Base-by-base conservation (phyloP, 2,888 invertebrate genomes). In the Bugula neritina region DNA sequence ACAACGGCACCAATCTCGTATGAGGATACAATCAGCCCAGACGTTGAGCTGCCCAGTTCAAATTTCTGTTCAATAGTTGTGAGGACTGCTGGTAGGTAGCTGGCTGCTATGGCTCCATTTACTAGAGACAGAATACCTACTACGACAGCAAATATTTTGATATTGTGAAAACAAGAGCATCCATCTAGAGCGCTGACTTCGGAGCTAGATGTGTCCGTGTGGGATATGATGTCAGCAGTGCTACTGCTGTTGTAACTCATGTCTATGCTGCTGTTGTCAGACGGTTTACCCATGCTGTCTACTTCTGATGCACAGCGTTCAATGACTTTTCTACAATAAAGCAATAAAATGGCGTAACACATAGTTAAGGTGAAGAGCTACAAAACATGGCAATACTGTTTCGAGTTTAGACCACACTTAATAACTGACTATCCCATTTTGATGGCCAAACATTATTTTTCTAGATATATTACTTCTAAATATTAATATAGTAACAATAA, bases 51-150 rank as follows among this genome's bases (percentile, higher is more conserved):
- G 74, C 94, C 94, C 81, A 95, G 93, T 85, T 95, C 94, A 75
- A 87, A 88, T 69, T 95, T 90, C 85, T 94, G 94, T 87, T 96
- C 95, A 80, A 96, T 94, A 72, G 95, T 96, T 77, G 95, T 95
- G 85, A 96, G 94, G 85, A 96, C 95, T 71, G 82, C 81, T 76
- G 80, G 82, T 35, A 83, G 77, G 75, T 84, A 84, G 1, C 84
- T 84, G 0, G 83, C 81, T 5, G 81, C 79, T 69, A 84, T 74
- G 0, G 82, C 80, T 0, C 82, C 81, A 3, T 82, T 79, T 71
- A 83, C 79, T 69, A 79, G 79, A 17, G 82, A 77, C 29, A 83
- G 75, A 54, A 82, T 35, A 72, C 82, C 83, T 77, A 82, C 82
- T 72, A 79, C 80, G 69, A 80, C 74, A 35, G 81, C 81, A 75